Evolutionary conservation across 2,113 vertebrate species (phyloP).

Genomic region (Maccullochella peelii): DNA sequence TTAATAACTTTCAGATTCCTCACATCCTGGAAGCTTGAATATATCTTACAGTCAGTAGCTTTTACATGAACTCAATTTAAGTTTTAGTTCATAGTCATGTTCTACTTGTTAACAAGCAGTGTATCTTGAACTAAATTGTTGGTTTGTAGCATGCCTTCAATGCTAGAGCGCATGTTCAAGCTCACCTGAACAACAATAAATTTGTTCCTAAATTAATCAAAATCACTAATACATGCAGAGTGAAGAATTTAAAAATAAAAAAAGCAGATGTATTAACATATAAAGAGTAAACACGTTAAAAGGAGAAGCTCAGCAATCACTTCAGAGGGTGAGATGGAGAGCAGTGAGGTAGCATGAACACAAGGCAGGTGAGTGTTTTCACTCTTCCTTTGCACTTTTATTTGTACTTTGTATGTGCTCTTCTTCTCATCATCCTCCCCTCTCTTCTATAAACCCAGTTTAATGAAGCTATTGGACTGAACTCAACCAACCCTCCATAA

Average conservation of each 20-base stretch:
- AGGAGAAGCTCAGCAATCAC: not conserved
- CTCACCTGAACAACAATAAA: not conserved
- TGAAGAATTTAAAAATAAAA: not conserved
- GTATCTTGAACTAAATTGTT: not conserved
- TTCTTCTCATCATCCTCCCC: slow-evolving; percentile 18
- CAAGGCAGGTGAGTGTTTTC: slow-evolving; percentile 5
- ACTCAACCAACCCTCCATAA: slow-evolving; percentile 33
- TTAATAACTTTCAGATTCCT: not conserved
- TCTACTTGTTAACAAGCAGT: not conserved
- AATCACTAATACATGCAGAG: not conserved
- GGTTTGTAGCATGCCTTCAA: not conserved
- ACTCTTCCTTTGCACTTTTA: slow-evolving; percentile 9
- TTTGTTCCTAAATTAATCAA: not conserved
- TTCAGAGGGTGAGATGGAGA: slow-evolving; percentile 9
- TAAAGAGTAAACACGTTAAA: not conserved
- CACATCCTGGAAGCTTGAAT: not conserved
- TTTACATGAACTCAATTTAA: not conserved
- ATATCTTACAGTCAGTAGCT: not conserved
- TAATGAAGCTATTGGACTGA: slow-evolving; percentile 48
- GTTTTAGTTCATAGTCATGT: not conserved
- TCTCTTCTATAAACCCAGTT: slow-evolving; percentile 20
- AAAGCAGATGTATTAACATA: not conserved
- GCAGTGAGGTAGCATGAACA: not conserved
- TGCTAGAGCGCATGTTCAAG: not conserved
- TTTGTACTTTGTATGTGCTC: slow-evolving; percentile 23